These are phyloP conservation scores for Nineta flava DNA, from an alignment of 2,888 invertebrate genomes.

Conservation along the genomic window DNA sequence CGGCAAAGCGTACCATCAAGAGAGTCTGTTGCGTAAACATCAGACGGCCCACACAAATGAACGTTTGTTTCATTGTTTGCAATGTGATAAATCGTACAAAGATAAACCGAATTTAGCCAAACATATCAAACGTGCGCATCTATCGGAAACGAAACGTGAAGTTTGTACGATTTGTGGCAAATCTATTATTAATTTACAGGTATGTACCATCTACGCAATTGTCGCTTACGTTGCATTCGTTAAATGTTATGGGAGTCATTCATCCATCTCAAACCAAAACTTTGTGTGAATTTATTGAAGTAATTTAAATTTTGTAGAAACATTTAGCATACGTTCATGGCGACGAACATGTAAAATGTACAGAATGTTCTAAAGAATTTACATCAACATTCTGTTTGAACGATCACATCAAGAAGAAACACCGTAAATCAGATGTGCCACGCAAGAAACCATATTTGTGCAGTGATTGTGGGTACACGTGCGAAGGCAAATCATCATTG, in stretches of 20 bases:
- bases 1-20: background rate
- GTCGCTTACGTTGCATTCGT: background rate
- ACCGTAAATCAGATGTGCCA: background rate
- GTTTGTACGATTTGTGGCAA: background rate
- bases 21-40: background rate
- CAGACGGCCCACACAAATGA: background rate
- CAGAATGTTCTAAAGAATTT: background rate
- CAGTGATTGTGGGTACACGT: background rate
- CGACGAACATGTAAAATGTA: background rate
- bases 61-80: background rate
- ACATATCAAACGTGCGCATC: background rate
- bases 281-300: too few species aligned
- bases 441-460: background rate
- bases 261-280: too few species aligned
- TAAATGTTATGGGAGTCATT: too few species aligned
- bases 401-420: background rate
- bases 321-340: background rate
- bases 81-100: conserved; percentile 1
- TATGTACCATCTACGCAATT: background rate
- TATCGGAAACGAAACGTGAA: background rate
- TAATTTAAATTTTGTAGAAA: background rate
- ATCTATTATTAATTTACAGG: background rate
- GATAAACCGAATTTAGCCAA: background rate
- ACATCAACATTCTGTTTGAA: background rate
- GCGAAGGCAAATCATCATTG: background rate